Conservation (phyloP, 2,797 vertebrate species). For the Mycteria americana region DNA sequence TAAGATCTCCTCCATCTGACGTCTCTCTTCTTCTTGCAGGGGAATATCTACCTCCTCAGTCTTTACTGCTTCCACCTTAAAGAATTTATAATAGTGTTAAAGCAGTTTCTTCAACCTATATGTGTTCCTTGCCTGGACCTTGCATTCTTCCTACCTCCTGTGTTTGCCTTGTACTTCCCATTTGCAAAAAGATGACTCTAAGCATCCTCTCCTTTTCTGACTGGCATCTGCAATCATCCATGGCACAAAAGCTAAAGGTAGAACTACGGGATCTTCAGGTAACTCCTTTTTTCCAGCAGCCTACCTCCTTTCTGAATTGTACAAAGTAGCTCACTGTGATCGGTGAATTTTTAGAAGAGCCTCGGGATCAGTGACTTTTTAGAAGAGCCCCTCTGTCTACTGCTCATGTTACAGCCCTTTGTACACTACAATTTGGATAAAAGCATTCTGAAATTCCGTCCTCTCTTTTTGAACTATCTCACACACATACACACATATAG, state of each 20-base stretch:
- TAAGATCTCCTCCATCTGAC: conserved; percentile 93
- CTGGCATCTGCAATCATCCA: neutral
- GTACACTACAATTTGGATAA: neutral
- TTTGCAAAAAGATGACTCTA: neutral
- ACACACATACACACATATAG: neutral
- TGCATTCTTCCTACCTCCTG: neutral
- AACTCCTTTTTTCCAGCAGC: neutral
- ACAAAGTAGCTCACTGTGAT: neutral
- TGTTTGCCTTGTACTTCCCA: neutral
- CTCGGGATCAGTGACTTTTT: neutral
- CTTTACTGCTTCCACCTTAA: conserved; percentile 74
- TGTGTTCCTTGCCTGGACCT: neutral
- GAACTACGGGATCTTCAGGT: neutral
- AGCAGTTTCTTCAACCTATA: neutral
- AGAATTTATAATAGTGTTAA: neutral
- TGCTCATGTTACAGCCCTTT: neutral
- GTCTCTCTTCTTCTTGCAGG: conserved; percentile 85
- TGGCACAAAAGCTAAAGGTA: neutral
- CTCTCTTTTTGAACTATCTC: neutral
- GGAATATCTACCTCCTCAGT: conserved; percentile 60
- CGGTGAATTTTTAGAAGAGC: neutral
- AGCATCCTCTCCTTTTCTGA: neutral
- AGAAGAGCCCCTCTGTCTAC: neutral
- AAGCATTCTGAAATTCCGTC: neutral
- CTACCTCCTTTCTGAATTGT: neutral